Evolutionary conservation across 2,113 vertebrate species (phyloP).

Genomic region (Forbesichthys papilliferus): DNA sequence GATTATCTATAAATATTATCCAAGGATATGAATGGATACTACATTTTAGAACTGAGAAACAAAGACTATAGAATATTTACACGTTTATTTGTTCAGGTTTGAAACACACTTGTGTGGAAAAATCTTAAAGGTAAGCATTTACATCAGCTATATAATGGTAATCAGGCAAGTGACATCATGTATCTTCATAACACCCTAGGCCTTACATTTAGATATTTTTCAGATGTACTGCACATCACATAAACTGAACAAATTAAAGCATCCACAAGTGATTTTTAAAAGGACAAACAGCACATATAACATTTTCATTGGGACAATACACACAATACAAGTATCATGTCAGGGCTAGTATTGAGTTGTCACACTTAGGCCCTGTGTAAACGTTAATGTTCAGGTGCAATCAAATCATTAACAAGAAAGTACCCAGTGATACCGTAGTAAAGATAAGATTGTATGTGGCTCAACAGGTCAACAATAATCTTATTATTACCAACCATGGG

Average conservation of each 20-base stretch:
- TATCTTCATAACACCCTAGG: conserved; percentile 13
- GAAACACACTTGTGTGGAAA: not conserved
- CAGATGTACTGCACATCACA: too few species aligned
- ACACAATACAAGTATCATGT: not conserved
- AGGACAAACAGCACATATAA: not conserved
- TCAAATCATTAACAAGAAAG: conserved; percentile 10
- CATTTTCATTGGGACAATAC: not conserved
- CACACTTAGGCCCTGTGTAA: not conserved
- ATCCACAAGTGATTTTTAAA: too few species aligned
- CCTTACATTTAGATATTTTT: too few species aligned
- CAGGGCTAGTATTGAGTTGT: not conserved
- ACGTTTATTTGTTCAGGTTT: conserved; percentile 36
- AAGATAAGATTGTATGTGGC: not conserved
- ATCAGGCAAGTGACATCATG: conserved; percentile 52
- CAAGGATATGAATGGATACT: not conserved
- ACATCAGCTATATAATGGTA: conserved; percentile 38
- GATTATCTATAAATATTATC: conserved; percentile 1
- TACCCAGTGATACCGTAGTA: not conserved
- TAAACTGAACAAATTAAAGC: too few species aligned
- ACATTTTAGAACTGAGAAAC: conserved; percentile 3
- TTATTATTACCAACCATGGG: not conserved
- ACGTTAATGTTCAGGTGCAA: not conserved
- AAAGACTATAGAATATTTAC: conserved; percentile 19
- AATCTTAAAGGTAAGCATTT: not conserved
- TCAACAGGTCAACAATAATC: not conserved